Percentiles rank a stretch among this genome's conserved stretches.
Conservation (phyloP, 2,797 vertebrate genomes). For the Chiloscyllium punctatum region DNA sequence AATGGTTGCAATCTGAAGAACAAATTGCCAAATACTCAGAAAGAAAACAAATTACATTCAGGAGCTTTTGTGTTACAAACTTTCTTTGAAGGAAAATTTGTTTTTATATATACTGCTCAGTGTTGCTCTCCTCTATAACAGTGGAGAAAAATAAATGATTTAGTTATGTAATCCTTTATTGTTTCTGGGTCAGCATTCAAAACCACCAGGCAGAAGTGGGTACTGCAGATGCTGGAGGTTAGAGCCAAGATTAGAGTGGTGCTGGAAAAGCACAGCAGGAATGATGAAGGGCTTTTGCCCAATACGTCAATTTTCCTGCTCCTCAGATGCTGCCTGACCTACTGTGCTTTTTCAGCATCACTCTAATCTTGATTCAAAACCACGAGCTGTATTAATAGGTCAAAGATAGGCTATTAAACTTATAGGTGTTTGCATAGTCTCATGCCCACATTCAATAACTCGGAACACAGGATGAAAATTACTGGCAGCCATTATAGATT, state of each 20-base stretch:
- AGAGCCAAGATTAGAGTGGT: no score
- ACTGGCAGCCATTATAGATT: not conserved
- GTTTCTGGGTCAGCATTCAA: not conserved
- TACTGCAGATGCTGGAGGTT: no score
- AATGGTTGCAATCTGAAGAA: not conserved
- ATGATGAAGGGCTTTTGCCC: no score
- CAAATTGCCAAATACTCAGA: not conserved
- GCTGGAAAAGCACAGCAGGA: no score
- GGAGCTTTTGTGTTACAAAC: not conserved
- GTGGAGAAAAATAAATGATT: not conserved
- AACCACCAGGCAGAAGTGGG: not conserved
- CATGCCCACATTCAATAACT: not conserved
- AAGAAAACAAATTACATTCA: not conserved
- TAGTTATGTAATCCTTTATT: not conserved
- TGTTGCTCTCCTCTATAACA: not conserved
- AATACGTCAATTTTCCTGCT: no score
- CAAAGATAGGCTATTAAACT: not conserved
- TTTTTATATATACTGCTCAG: not conserved
- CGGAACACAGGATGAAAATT: not conserved
- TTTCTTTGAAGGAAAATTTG: no score
- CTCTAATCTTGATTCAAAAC: not conserved
- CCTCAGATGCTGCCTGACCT: no score
- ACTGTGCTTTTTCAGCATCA: no score
- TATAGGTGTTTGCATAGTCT: not conserved
- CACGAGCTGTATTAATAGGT: not conserved